A percentile compares a stretch with the other conserved stretches of the same genome.
phyloP scores from a whole-genome alignment of 30 jellyfish, hydroid and myxozoan species.

The Mastigias papua region DNA sequence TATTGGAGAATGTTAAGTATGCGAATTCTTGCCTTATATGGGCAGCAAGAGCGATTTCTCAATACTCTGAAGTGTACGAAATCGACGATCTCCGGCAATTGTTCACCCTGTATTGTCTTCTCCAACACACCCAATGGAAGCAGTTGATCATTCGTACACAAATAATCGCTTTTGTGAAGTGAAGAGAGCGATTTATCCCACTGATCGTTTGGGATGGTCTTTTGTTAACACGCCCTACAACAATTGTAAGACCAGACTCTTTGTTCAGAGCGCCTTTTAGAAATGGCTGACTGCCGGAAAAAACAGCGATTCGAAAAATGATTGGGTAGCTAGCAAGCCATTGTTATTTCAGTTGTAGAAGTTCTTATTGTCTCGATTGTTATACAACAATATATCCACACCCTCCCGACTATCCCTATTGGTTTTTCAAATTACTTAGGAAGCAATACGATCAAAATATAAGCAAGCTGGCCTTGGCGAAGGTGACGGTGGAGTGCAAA shows the following conservation, averaged over 20 bases:
- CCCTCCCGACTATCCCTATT: conserved; percentile 78
- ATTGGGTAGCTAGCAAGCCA: background rate
- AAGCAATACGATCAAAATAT: conserved; percentile 58
- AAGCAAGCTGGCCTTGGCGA: conserved; percentile 38
- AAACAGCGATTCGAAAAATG: conserved; percentile 2
- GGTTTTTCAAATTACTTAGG: conserved; percentile 53
- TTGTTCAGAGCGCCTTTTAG: too few relatives aligned
- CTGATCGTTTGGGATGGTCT: background rate
- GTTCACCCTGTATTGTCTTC: conserved; percentile 27
- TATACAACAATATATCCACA: conserved; percentile 27
- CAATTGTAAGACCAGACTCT: background rate
- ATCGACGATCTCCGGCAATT: conserved; percentile 19
- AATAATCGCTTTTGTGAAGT: background rate
- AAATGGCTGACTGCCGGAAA: background rate
- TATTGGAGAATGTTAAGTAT: background rate
- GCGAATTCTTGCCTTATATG: conserved; percentile 1
- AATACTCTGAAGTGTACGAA: background rate
- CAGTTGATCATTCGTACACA: background rate
- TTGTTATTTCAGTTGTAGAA: conserved; percentile 32
- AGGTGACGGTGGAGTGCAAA: background rate
- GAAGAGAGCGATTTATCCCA: background rate
- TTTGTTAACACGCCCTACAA: conserved; percentile 1
- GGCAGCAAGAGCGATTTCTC: conserved; percentile 9
- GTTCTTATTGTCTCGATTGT: conserved; percentile 56
- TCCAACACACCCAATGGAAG: conserved; percentile 17